Evolutionary conservation across 2,888 invertebrate species (phyloP).

Genomic region (Ischnus inquisitorius): DNA sequence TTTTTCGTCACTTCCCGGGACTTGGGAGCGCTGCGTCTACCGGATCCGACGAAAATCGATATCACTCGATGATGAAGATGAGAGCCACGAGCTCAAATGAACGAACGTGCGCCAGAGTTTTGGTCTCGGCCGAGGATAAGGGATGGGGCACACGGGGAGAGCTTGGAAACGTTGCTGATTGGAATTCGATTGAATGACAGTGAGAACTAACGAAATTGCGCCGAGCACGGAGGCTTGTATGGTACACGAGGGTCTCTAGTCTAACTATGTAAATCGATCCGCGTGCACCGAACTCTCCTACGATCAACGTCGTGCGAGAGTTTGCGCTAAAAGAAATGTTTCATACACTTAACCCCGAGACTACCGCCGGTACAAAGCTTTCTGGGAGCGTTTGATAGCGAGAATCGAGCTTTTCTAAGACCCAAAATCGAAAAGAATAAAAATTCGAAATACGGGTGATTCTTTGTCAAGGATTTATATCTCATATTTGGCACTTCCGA

Average conservation of each 20-base stretch:
- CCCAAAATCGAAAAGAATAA: too few relatives aligned
- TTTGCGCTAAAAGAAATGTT: too few relatives aligned
- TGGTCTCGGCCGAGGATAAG: background rate
- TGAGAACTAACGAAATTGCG: slow-evolving; percentile 22
- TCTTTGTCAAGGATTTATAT: too few relatives aligned
- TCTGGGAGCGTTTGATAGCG: too few relatives aligned
- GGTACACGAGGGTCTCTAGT: background rate
- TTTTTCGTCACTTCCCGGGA: background rate
- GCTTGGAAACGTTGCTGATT: slow-evolving; percentile 37
- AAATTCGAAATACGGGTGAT: too few relatives aligned
- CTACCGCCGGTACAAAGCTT: too few relatives aligned
- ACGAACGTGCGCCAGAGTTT: slow-evolving; percentile 23
- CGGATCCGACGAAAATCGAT: slow-evolving; percentile 1
- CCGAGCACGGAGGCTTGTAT: background rate
- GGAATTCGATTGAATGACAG: slow-evolving; percentile 42
- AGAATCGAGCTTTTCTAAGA: too few relatives aligned
- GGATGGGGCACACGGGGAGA: background rate
- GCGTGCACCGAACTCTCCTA: too few relatives aligned
- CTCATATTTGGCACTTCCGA: too few relatives aligned
- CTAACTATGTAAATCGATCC: background rate
- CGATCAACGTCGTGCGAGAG: too few relatives aligned
- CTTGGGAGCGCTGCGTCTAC: background rate
- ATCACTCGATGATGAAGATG: background rate
- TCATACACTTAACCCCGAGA: too few relatives aligned
- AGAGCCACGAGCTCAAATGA: slow-evolving; percentile 3